Base-by-base conservation (phyloP, 2,888 invertebrate genomes). In the Acrobasis repandana region DNA sequence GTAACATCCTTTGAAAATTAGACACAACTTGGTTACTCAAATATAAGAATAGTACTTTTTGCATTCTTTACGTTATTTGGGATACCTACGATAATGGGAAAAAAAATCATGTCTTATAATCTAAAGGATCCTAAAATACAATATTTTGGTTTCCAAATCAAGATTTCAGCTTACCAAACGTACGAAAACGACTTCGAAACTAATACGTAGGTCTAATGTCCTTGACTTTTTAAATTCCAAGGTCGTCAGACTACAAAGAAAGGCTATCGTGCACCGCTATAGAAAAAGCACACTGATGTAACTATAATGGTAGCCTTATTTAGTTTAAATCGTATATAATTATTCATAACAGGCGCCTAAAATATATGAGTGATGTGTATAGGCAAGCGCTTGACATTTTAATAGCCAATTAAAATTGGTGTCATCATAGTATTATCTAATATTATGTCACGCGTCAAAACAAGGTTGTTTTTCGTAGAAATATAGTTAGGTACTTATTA, bases 311-410 rank as follows among this genome's bases (percentile, higher is more conserved):
- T 15, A 20, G 43, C 58, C 15, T 15, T 49, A 28, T 46, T 52
- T 15, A 46, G 20, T 14, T 38, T 34, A 58, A 58, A 50, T 56
- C 6, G 33, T 34, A 16, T 33, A 60, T 66, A 62, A 56, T 58
- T 58, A 67, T 63, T 63, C 67, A 58, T 56, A 48, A 15, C 61
- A 50, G 34, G 58, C 56, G 18, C 60, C 15, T 28, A 14, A 18
- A 61, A 60, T 36, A 49, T 47, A 60, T 54, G 46, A 62, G 56
- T 43, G 50, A 54, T 57, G 57, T 43, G 59, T 46, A 48, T 1
- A 59, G 46, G 11, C 18, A n/a, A 20, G 33, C 50, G 14, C 38
- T 33, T 51, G 43, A 38, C 34, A 60, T 50, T 43, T 38, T 57
- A 59, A 63, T 61, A 52, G 50, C 33, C 43, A 34, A 56, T 36